Evolutionary conservation across 2,888 invertebrate genomes (phyloP), one percentile per base, ranked within the genome.

Genomic region (Aphodius granarius): DNA sequence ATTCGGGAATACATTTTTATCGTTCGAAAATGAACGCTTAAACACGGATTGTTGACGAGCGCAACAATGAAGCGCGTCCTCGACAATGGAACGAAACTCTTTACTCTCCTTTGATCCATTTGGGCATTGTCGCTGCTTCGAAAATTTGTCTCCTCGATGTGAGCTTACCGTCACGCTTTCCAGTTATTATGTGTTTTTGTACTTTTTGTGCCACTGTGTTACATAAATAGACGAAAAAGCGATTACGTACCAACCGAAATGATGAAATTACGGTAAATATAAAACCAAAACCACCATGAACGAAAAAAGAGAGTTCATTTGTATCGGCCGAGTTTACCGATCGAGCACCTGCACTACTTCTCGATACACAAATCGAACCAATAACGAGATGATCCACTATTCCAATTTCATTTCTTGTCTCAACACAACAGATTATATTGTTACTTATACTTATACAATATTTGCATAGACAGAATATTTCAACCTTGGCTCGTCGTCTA

Each of bases 121-220:
- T 43, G 43, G 43, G 43, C 43, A 43, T 43, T 43, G 43, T 43
- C 43, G 43, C 43, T 43, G 43, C 43, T 43, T 43, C 43, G 68
- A 68, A 68, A 68, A 21, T 68, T 68, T 68, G 68, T 68, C 68
- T 68, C 68, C 68, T 68, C 20, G 68, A 68, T 68, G 68, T 68
- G 68, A 68, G 68, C 68, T 68, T 68, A 68, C 68, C 68, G 68
- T 68, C 68, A 68, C 68, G 68, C 68, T 68, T 68, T 68, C 68
- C 68, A 68, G 21, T 68, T 68, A 20, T 68, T 68, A 68, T 22
- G 21, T 68, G 20, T 68, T 68, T 68, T 68, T 68, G 19, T 68
- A 68, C 21, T 68, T 68, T 65, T 65, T 65, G 16, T 65, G 19
- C 65, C 19, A 18, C 19, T 65, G 65, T 68, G 68, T 68, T 68